Base-by-base conservation (phyloP, 2,888 invertebrate genomes). In the Brenthis ino region DNA sequence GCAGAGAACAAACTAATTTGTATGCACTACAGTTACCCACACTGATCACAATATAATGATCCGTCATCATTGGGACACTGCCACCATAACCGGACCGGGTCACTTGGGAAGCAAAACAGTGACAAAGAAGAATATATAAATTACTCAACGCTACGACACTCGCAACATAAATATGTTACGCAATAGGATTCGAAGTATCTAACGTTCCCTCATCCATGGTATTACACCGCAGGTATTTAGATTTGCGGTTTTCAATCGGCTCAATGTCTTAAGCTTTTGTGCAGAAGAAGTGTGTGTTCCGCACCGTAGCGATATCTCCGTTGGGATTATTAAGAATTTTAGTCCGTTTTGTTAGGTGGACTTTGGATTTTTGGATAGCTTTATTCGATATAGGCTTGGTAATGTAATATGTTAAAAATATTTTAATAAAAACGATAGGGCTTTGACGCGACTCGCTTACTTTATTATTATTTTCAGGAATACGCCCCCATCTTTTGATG, bases 401-500 rank as follows among this genome's bases (percentile, higher is more conserved):
- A 6, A 37, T 43, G 2, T 43, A 43, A 43, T 11, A 11, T 43
- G 37, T 43, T 20, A 28, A 28, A 43, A 43, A 43, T 43, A 43
- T 43, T 43, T 43, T 8, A 11, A 43, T 43, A 43, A 11, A 8
- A 43, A 43, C 37, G 11, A 11, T 37, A 37, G 37, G 37, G 37
- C 37, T 37, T 37, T 11, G 11, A 37, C 37, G 37, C 37, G 37
- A 37, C 37, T 11, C 37, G 37, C 37, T 37, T 11, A 37, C 12
- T 8, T 16, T 5, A 8, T 20, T 64, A 68, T 24, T 20, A 67
- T 60, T 64, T 16, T 63, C 47, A 28, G 55, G 28, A 64, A 65
- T 58, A 64, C 63, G 69, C 24, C 67, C 48, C 57, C 60, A 55
- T 67, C 68, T 65, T 60, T 65, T 58, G 43, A 67, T 65, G 56